Percentiles rank a stretch among this genome's conserved stretches.
Conservation (phyloP, 1,140 invertebrate genomes). For the Aphidius gifuensis region DNA sequence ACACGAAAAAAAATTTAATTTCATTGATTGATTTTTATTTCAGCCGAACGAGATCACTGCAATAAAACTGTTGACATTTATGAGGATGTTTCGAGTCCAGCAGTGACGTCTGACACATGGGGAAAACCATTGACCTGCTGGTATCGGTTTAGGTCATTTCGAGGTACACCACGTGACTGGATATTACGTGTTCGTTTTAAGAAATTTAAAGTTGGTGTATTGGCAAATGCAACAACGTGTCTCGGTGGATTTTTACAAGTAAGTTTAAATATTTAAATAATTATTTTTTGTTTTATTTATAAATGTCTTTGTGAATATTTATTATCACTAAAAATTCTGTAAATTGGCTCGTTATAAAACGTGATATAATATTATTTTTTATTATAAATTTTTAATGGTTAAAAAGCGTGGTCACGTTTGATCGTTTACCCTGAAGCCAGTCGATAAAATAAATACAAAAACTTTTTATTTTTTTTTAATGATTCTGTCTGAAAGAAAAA, state of each 20-base stretch:
- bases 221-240: constrained; percentile 82
- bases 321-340: neutral
- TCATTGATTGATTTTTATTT: too few species aligned
- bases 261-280: constrained; percentile 26
- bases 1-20: too few species aligned
- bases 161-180: constrained; percentile 81
- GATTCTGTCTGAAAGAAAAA: too few species aligned
- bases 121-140: constrained; percentile 82
- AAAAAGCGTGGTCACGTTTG: too few species aligned
- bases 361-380: too few species aligned
- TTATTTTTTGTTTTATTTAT: constrained; percentile 12
- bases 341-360: too few species aligned
- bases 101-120: constrained; percentile 75
- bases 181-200: constrained; percentile 85
- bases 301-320: neutral
- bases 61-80: constrained; percentile 91
- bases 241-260: constrained; percentile 85
- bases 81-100: constrained; percentile 82
- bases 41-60: constrained; percentile 75
- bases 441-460: too few species aligned
- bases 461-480: too few species aligned
- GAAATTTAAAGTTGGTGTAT: constrained; percentile 85
- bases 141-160: constrained; percentile 82
- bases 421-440: too few species aligned
- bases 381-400: too few species aligned